These are phyloP conservation scores for Lycorma delicatula DNA, from an alignment of 1,140 invertebrate species.

Conservation along the genomic window DNA sequence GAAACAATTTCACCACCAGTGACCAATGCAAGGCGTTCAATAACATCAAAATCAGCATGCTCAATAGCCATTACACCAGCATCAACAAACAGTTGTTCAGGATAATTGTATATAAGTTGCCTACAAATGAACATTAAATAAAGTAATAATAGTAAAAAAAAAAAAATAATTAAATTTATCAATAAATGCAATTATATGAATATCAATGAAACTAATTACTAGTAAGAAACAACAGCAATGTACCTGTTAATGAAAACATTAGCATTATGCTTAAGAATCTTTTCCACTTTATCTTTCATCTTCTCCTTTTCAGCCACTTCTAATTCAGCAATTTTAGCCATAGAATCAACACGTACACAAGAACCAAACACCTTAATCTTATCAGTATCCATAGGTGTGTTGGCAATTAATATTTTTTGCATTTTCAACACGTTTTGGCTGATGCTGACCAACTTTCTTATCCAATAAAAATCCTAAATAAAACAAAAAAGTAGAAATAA, in stretches of 20 bases:
- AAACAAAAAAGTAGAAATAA: too few species aligned
- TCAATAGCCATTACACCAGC: constrained; percentile 98
- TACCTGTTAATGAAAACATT: constrained; percentile 98
- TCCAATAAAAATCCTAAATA: constrained; percentile 82
- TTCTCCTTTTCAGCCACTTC: constrained; percentile 98
- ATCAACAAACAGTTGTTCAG: constrained; percentile 98
- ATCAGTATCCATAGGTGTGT: constrained; percentile 99
- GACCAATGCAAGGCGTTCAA: constrained; percentile 92
- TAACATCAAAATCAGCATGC: constrained; percentile 99
- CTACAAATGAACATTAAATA: constrained; percentile 48
- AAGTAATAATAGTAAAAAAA: too few species aligned
- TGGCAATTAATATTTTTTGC: constrained; percentile 94
- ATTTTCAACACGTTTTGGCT: constrained; percentile 83
- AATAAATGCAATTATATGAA: too few species aligned
- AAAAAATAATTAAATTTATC: too few species aligned
- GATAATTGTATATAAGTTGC: constrained; percentile 99
- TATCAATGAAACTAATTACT: too few species aligned
- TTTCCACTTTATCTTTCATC: constrained; percentile 99
- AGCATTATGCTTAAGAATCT: constrained; percentile 90
- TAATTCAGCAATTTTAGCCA: constrained; percentile 96
- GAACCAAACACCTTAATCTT: constrained; percentile 99
- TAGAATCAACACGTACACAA: constrained; percentile 92
- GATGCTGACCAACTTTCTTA: constrained; percentile 87
- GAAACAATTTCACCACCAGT: constrained; percentile 98
- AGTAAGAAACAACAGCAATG: too few species aligned